Base-by-base conservation (phyloP, 2,113 vertebrate species). In the Leuciscus idus region DNA sequence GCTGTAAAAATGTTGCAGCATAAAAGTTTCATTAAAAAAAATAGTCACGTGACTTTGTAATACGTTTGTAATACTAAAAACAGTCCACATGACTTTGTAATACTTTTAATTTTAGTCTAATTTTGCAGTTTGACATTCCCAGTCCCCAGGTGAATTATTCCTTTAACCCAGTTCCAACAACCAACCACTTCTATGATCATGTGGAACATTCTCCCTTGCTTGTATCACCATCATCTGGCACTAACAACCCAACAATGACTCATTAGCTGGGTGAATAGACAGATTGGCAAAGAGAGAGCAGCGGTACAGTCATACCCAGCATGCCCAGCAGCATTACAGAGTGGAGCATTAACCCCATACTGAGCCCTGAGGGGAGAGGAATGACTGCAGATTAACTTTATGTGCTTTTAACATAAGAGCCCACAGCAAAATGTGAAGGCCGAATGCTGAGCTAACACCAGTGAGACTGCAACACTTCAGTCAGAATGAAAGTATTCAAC, bases 331-430 rank as follows among this genome's bases (percentile, higher is more conserved):
- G 64, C 46, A 6, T 55, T 79, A 85, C 52, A 85, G 83, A 61
- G 30, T 55, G 50, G 62, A 83, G 62, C 52, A 83, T 85, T 87
- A 84, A 87, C 59, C 83, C 70, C 88, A 89, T 75, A 87, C 77
- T 84, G 85, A 82, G 88, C 52, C 72, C 74, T 75, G 50, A 61
- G 74, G 68, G 55, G 68, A 75, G 70, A 84, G 77, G 68, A 84
- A 89, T 82, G 57, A n/a, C 76, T 74, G 30, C 83, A 79, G 84
- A 87, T 85, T 74, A 78, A 52, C 61, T 77, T 79, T 79, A 85
- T 68, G 73, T 61, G 70, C 52, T 59, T 59, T 30, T 81, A 78
- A 85, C 64, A 61, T 57, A 77, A 79, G 57, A 26, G 76, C 77
- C 82, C 19, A 28, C 81, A 68, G 77, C 70, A 48, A 81, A 85